Percentiles rank a stretch among this genome's conserved stretches.
Conservation (phyloP, 2,113 vertebrate species). For the Rousettus leschenaultii region DNA sequence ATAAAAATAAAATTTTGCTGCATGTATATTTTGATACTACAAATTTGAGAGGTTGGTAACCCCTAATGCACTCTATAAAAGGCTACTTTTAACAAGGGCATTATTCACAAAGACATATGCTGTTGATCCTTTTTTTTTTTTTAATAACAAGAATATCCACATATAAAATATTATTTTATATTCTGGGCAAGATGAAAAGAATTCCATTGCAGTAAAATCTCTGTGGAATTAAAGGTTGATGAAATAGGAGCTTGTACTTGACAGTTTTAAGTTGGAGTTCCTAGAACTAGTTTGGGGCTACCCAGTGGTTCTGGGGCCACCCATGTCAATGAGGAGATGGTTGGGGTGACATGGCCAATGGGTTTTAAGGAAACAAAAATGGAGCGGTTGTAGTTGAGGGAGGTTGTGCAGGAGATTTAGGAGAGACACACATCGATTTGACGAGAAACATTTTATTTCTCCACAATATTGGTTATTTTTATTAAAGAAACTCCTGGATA, state of each 20-base stretch:
- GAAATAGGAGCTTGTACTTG: background rate
- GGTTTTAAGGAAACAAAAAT: background rate
- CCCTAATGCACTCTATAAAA: background rate
- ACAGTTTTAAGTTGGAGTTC: background rate
- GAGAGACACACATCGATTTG: background rate
- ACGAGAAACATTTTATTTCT: background rate
- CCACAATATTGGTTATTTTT: background rate
- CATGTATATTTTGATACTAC: background rate
- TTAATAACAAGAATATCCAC: background rate
- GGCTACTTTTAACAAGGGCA: background rate
- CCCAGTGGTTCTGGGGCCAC: background rate
- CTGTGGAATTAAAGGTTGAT: background rate
- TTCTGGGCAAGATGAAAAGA: background rate
- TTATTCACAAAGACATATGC: background rate
- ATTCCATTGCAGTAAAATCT: background rate
- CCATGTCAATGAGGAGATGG: background rate
- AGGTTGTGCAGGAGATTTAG: background rate
- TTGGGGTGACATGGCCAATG: background rate
- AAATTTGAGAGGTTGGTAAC: background rate
- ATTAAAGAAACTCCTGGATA: background rate
- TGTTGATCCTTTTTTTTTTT: background rate
- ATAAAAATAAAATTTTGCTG: background rate
- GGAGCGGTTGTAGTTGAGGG: background rate
- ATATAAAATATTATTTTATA: background rate
- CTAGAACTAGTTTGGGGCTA: background rate